Conservation (phyloP, 2,888 invertebrate species). For the Silvanus unidentatus region DNA sequence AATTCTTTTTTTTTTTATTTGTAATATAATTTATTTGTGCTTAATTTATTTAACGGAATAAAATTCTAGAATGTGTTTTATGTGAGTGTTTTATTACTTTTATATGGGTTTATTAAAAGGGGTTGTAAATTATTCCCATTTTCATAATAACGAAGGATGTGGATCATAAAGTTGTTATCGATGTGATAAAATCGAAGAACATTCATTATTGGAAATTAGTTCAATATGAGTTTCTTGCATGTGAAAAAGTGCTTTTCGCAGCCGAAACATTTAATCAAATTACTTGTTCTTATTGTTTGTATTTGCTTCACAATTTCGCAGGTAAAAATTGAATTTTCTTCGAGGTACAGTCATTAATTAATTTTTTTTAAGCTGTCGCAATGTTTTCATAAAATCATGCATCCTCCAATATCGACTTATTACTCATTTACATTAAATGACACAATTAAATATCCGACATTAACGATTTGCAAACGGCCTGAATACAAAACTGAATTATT, state of each 20-base stretch:
- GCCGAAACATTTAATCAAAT: constrained; percentile 53
- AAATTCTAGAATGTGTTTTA: no score
- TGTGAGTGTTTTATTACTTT: no score
- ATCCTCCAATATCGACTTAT: constrained; percentile 62
- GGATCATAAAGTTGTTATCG: no score
- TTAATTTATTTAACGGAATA: no score
- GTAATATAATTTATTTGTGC: no score
- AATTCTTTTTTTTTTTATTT: no score
- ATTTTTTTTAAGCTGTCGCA: constrained; percentile 49
- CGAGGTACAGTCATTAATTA: neutral
- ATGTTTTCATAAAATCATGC: constrained; percentile 55
- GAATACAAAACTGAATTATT: constrained; percentile 56
- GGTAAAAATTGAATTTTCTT: constrained; percentile 40
- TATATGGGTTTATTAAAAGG: no score
- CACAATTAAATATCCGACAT: constrained; percentile 60
- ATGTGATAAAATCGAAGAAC: no score
- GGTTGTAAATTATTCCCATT: no score
- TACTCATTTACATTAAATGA: constrained; percentile 62
- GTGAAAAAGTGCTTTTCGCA: constrained; percentile 47
- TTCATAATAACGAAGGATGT: no score
- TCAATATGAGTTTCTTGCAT: constrained; percentile 21
- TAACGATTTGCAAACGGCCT: constrained; percentile 64
- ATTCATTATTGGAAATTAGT: no score
- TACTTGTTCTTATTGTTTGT: constrained; percentile 53
- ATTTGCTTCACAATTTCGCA: constrained; percentile 55